Conservation (phyloP, 2,888 invertebrate genomes). For the Fragum whitleyi region DNA sequence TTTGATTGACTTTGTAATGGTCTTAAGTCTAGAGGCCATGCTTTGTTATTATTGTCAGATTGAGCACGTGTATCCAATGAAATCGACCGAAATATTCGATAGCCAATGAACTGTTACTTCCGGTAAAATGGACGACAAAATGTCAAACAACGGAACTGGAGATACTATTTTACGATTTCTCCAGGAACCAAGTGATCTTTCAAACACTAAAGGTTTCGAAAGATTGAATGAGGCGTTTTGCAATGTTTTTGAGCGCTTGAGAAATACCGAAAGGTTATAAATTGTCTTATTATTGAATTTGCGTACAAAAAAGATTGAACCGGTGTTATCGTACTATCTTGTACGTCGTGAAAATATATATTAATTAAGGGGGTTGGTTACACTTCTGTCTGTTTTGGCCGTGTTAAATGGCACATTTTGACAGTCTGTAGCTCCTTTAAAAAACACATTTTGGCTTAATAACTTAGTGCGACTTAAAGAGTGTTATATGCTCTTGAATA, state of each 20-base stretch:
- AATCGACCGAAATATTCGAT: neutral
- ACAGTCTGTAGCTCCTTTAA: too few species aligned
- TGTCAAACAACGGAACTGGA: neutral
- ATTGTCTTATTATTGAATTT: neutral
- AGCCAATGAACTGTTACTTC: neutral
- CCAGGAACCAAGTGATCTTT: neutral
- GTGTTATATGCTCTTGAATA: too few species aligned
- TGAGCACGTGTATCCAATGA: constrained; percentile 3
- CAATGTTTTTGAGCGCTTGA: neutral
- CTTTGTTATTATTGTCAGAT: constrained; percentile 14
- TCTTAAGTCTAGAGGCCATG: constrained; percentile 9
- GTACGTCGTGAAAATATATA: too few species aligned
- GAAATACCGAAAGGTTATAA: neutral
- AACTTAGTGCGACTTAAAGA: too few species aligned
- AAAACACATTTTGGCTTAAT: too few species aligned
- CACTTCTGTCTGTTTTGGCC: too few species aligned
- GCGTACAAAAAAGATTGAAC: too few species aligned
- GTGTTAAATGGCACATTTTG: too few species aligned
- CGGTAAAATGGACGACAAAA: constrained; percentile 17
- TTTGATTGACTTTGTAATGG: constrained; percentile 16
- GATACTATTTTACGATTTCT: neutral
- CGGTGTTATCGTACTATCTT: too few species aligned
- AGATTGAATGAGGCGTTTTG: neutral
- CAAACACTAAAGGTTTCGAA: neutral
- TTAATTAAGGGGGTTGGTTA: too few species aligned